These are phyloP conservation scores for Lutraria lutraria DNA, from an alignment of 2,888 invertebrate species.

Conservation along the genomic window DNA sequence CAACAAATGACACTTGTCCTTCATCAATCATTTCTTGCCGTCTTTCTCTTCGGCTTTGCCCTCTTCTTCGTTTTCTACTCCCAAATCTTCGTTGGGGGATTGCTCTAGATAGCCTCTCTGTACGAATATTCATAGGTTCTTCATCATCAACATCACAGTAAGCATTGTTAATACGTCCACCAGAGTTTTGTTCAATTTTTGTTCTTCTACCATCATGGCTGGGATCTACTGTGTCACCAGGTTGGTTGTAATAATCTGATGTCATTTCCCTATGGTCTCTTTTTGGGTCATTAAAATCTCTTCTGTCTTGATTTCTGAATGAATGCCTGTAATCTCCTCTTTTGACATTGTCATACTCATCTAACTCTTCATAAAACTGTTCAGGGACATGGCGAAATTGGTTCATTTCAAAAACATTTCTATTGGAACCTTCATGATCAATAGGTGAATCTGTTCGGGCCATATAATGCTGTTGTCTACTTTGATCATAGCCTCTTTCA, in stretches of 20 bases:
- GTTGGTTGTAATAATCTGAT: neutral
- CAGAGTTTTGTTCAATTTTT: neutral
- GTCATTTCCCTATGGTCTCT: neutral
- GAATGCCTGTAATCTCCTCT: neutral
- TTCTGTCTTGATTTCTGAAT: neutral
- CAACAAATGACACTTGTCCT: constrained; percentile 42
- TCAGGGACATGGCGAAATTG: neutral
- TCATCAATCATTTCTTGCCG: constrained; percentile 13
- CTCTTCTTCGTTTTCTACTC: constrained; percentile 21
- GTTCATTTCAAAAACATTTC: neutral
- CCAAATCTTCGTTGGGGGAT: constrained; percentile 13
- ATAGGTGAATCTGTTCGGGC: neutral
- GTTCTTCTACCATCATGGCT: neutral
- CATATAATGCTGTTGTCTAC: neutral
- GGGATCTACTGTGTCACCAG: neutral
- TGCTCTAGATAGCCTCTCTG: constrained; percentile 15
- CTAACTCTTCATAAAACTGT: neutral
- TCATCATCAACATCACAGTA: neutral
- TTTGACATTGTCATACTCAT: neutral
- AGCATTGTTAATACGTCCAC: neutral
- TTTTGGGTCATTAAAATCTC: too few relatives aligned
- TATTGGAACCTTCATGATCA: neutral
- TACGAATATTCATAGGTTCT: neutral
- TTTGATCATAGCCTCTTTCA: neutral
- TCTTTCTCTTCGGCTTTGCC: neutral